Evolutionary conservation across 2,113 vertebrate species (phyloP).

Genomic region (Clarias magur): DNA sequence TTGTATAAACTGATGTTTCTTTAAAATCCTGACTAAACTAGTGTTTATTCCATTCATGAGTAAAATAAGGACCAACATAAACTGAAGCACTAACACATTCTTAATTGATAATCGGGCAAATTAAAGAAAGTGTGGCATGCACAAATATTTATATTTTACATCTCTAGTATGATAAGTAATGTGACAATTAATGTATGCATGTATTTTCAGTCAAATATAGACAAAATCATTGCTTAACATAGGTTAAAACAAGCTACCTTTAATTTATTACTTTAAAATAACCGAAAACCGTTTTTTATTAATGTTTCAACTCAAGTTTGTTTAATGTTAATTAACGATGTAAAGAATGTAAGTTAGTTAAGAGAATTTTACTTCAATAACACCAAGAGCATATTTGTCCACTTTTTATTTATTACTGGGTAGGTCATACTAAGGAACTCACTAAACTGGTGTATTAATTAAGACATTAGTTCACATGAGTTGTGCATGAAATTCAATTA

Average conservation of each 20-base stretch:
- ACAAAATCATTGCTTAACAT: neutral
- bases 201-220: neutral
- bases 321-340: neutral
- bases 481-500: neutral
- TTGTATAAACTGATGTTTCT: neutral
- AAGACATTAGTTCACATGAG: neutral
- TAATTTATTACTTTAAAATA: neutral
- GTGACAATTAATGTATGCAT: neutral
- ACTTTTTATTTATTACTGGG: neutral
- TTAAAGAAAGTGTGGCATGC: neutral
- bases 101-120: neutral
- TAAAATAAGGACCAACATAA: neutral
- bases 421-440: neutral
- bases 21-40: neutral
- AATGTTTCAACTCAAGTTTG: neutral
- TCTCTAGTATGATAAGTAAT: neutral
- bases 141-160: neutral
- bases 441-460: no score
- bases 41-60: neutral
- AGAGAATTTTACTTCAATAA: neutral
- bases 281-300: neutral
- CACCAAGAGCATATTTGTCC: neutral
- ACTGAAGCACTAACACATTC: neutral
- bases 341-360: neutral
- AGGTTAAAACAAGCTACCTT: neutral